Evolutionary conservation across 1,140 invertebrate genomes (phyloP).

Genomic region (Harlomillsia oculata): DNA sequence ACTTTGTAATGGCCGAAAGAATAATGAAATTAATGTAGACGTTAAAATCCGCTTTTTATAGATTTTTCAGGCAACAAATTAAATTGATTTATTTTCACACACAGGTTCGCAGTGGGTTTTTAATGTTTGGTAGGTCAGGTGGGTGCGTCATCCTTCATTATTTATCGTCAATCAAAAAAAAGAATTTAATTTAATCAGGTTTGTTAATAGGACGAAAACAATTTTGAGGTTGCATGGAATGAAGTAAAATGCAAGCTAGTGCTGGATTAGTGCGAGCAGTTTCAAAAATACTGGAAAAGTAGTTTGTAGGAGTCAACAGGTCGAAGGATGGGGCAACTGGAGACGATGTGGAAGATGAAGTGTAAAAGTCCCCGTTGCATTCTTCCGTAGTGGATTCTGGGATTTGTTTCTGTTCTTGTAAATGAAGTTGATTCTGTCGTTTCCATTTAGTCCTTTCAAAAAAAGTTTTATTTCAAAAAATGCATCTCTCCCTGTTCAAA

Average conservation of each 20-base stretch:
- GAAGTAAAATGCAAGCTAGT: slow-evolving; percentile 23
- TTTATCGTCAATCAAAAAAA: too few relatives aligned
- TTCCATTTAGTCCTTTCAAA: slow-evolving; percentile 81
- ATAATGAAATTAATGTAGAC: too few relatives aligned
- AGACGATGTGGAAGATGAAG: not conserved
- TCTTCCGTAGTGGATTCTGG: slow-evolving; percentile 51
- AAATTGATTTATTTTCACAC: too few relatives aligned
- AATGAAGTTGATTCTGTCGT: slow-evolving; percentile 73
- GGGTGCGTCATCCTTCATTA: too few relatives aligned
- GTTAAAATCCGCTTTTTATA: too few relatives aligned
- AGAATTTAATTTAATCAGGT: too few relatives aligned
- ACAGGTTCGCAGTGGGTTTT: too few relatives aligned
- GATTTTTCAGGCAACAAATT: too few relatives aligned
- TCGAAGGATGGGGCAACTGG: not conserved
- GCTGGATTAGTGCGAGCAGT: slow-evolving; percentile 23
- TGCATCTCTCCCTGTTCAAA: not conserved
- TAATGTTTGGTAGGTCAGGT: too few relatives aligned
- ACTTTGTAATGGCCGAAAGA: too few relatives aligned
- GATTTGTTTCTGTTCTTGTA: slow-evolving; percentile 56
- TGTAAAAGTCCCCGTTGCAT: not conserved
- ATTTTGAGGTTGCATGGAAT: slow-evolving; percentile 23
- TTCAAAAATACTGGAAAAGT: slow-evolving; percentile 28
- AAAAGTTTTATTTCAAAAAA: not conserved
- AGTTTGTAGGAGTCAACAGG: not conserved
- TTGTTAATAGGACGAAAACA: too few relatives aligned